These are phyloP conservation scores for Cryptosula pallasiana DNA, from an alignment of 2,888 invertebrate species.

Conservation along the genomic window DNA sequence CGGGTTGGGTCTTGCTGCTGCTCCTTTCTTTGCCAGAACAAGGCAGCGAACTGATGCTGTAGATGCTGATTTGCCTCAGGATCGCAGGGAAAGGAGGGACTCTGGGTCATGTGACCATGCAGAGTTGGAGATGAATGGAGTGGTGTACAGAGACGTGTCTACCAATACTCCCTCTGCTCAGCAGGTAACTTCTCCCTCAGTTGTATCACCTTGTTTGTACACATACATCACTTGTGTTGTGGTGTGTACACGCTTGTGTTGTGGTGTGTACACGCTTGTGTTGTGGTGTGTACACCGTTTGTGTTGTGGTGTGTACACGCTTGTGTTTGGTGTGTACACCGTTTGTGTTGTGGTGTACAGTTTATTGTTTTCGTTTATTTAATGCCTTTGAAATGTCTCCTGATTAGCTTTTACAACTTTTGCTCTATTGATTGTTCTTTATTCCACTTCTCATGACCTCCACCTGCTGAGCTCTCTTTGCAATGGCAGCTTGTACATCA, in stretches of 20 bases:
- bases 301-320: background rate
- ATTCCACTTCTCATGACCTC: too few relatives aligned
- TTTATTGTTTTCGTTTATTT: too few relatives aligned
- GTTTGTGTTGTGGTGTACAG: background rate
- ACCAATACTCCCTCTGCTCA: constrained; percentile 31
- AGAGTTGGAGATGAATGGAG: constrained; percentile 28
- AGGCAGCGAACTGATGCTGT: background rate
- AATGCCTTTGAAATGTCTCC: too few relatives aligned
- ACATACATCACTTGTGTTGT: background rate
- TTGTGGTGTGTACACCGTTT: too few relatives aligned
- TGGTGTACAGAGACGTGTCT: constrained; percentile 28
- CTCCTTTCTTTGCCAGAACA: background rate
- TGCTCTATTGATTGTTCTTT: too few relatives aligned
- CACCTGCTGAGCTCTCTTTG: too few relatives aligned
- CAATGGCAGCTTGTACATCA: too few relatives aligned
- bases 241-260: too few relatives aligned
- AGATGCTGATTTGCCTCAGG: background rate
- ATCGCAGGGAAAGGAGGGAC: constrained; percentile 27
- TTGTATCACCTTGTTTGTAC: too few relatives aligned
- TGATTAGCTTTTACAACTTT: too few relatives aligned
- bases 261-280: too few relatives aligned
- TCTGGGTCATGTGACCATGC: constrained; percentile 31
- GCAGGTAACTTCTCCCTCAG: constrained; percentile 28
- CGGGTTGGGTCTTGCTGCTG: background rate
- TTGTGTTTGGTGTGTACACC: background rate